Evolutionary conservation across 2,113 vertebrate genomes (phyloP).

Genomic region (Piprites chloris): DNA sequence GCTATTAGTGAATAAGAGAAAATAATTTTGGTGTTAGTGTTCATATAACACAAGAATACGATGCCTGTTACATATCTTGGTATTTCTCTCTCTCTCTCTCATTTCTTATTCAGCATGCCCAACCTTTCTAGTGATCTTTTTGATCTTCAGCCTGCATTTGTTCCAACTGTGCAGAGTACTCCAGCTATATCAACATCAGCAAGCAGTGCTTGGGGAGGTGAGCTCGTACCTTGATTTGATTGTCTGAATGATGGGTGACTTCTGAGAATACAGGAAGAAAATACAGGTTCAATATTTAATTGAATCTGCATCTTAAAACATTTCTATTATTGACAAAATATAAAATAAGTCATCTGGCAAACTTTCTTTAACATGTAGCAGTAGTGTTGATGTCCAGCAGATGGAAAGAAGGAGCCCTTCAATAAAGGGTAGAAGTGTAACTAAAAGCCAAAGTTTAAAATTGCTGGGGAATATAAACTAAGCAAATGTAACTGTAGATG

Average conservation of each 20-base stretch:
- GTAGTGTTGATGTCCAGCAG: not conserved
- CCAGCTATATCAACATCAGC: slow-evolving; percentile 84
- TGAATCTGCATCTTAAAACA: not conserved
- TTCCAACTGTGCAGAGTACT: slow-evolving; percentile 86
- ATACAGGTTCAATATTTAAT: not conserved
- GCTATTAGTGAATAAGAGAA: not conserved
- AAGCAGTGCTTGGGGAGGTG: slow-evolving; percentile 90
- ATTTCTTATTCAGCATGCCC: slow-evolving; percentile 80
- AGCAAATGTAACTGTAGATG: not conserved
- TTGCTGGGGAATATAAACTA: not conserved
- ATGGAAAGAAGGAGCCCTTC: not conserved
- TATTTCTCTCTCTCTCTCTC: not conserved
- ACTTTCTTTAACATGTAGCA: not conserved
- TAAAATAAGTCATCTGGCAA: not conserved
- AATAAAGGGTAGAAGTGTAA: not conserved
- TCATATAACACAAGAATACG: not conserved
- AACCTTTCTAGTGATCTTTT: slow-evolving; percentile 89
- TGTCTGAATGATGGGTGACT: not conserved
- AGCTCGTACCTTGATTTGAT: not conserved
- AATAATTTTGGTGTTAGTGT: not conserved
- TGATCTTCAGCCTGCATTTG: slow-evolving; percentile 86
- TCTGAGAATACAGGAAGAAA: not conserved
- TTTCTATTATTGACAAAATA: not conserved
- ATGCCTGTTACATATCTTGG: not conserved
- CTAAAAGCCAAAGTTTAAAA: not conserved